Conservation (phyloP, 2,113 vertebrate species). For the Nesogale talazaci region DNA sequence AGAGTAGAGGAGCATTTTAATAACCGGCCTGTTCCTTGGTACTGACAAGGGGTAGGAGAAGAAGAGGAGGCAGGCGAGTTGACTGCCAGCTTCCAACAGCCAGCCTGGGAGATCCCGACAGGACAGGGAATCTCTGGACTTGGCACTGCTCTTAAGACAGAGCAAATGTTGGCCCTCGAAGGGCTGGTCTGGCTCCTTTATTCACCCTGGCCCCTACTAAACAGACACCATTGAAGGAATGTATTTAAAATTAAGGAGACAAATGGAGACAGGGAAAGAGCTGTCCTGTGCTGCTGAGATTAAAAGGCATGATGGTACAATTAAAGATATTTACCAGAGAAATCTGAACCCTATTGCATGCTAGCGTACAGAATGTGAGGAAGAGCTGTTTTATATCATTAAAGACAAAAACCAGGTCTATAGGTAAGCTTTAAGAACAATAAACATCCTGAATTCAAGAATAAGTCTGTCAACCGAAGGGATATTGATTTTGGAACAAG, state of each 20-base stretch:
- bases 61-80: neutral
- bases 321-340: slow-evolving; percentile 90
- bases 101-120: neutral
- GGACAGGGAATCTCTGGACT: neutral
- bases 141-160: neutral
- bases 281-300: slow-evolving; percentile 74
- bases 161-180: neutral
- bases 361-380: slow-evolving; percentile 83
- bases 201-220: slow-evolving; percentile 43
- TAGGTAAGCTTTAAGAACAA: slow-evolving; percentile 93
- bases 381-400: slow-evolving; percentile 92
- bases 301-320: slow-evolving; percentile 87
- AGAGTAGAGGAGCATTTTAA: slow-evolving; percentile 21
- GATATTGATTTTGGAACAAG: slow-evolving; percentile 93
- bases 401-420: slow-evolving; percentile 90
- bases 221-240: slow-evolving; percentile 17
- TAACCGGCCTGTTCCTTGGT: neutral
- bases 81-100: neutral
- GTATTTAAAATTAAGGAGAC: slow-evolving; percentile 69
- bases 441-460: slow-evolving; percentile 91
- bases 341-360: slow-evolving; percentile 87
- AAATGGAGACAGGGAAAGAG: slow-evolving; percentile 77
- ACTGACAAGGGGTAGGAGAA: slow-evolving; percentile 22
- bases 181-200: neutral
- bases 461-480: slow-evolving; percentile 89